A percentile compares a stretch with the other conserved stretches of the same genome.
phyloP scores from a whole-genome alignment of 2,888 invertebrate genomes.

The Monoplex corrugatus region DNA sequence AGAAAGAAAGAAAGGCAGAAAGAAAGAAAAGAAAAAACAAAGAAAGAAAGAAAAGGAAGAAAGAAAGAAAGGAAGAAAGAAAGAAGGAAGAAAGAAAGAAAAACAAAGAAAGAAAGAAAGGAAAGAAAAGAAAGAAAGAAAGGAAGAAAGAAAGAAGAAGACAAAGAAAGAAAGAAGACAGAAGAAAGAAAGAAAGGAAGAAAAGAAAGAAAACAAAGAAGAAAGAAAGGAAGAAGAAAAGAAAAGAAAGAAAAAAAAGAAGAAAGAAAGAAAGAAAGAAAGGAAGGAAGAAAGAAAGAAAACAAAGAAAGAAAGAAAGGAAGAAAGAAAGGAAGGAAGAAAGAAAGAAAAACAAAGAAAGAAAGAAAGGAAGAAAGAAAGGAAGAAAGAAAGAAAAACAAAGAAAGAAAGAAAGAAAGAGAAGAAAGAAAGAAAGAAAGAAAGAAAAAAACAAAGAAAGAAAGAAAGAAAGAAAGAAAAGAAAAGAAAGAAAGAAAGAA shows the following conservation, averaged over 20 bases:
- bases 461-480: constrained; percentile 4
- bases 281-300: neutral
- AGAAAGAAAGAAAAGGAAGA: no score
- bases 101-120: no score
- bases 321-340: neutral
- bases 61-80: no score
- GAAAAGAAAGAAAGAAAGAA: neutral
- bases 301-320: no score
- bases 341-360: constrained; percentile 16
- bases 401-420: neutral
- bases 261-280: neutral
- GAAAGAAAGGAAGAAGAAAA: neutral
- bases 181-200: neutral
- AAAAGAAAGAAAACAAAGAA: neutral
- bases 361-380: neutral
- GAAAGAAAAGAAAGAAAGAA: no score
- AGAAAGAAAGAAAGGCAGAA: no score
- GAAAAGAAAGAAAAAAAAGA: neutral
- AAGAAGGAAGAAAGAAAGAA: no score
- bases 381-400: neutral
- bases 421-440: neutral
- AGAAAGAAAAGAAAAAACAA: no score
- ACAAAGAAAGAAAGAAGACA: neutral
- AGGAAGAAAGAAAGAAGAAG: neutral
- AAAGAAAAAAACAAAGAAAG: neutral